Percentiles rank a stretch among this genome's conserved stretches.
phyloP scores from a whole-genome alignment of 53 echinoderm and acorn worm genomes.

The Paracentrotus lividus region DNA sequence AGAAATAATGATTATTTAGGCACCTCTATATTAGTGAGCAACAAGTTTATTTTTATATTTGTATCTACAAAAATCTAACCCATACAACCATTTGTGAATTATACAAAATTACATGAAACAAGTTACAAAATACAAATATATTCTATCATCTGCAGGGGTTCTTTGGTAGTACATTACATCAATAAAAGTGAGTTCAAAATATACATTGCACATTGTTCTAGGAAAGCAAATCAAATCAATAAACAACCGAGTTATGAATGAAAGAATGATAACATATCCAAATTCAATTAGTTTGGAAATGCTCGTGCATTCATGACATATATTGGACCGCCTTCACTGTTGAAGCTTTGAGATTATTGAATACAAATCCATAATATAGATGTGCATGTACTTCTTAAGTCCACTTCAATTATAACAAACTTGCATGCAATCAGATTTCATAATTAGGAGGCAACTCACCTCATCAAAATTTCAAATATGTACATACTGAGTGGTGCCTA shows the following conservation, averaged over 20 bases:
- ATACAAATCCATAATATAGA: background rate
- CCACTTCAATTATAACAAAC: no score
- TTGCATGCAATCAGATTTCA: no score
- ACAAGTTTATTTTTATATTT: background rate
- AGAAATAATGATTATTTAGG: no score
- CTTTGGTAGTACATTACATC: constrained; percentile 40
- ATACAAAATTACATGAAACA: background rate
- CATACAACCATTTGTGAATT: background rate
- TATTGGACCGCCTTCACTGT: no score
- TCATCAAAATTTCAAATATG: no score
- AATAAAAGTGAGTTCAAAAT: background rate
- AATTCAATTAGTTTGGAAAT: background rate
- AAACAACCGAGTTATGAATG: background rate
- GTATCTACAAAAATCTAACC: background rate
- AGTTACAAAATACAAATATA: background rate
- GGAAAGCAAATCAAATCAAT: background rate
- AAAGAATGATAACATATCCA: background rate
- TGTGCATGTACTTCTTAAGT: background rate
- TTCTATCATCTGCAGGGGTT: background rate
- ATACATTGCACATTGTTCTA: constrained; percentile 28
- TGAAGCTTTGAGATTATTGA: background rate
- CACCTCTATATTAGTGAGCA: no score
- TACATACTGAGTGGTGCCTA: no score
- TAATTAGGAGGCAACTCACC: no score
- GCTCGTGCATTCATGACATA: background rate